phyloP scores from a whole-genome alignment of 2,113 vertebrate genomes.

The Lipophrys pholis region DNA sequence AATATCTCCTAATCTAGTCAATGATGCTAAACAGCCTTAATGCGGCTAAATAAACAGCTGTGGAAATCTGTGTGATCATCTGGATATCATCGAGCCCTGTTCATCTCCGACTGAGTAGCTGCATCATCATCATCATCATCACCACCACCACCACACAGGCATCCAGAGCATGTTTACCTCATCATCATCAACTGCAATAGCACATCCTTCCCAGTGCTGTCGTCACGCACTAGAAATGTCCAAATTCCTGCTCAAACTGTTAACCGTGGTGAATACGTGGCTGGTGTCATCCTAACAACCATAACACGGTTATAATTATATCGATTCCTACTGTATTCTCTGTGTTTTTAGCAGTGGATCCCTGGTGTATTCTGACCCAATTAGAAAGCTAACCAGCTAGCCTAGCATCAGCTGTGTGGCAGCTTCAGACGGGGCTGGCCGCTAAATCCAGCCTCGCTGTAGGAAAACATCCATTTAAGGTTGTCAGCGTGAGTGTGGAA shows the following conservation, averaged over 20 bases:
- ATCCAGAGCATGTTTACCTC: constrained; percentile 42
- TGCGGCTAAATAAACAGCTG: background rate
- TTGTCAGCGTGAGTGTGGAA: background rate
- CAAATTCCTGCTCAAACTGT: too few relatives aligned
- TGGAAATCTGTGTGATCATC: constrained; percentile 5
- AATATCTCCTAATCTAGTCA: constrained; percentile 27
- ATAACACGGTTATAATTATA: background rate
- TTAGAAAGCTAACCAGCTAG: constrained; percentile 63
- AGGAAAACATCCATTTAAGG: constrained; percentile 15
- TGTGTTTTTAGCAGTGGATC: constrained; percentile 11
- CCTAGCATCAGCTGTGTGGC: constrained; percentile 32
- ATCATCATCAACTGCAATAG: background rate
- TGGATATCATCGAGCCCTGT: constrained; percentile 12
- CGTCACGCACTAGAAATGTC: background rate
- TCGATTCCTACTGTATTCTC: background rate
- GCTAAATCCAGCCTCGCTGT: constrained; percentile 8
- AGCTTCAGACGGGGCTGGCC: constrained; percentile 6
- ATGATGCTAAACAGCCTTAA: constrained; percentile 10
- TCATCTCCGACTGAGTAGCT: constrained; percentile 55
- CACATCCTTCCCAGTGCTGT: background rate
- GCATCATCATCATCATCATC: background rate
- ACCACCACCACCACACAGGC: constrained; percentile 54
- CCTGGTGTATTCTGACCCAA: constrained; percentile 53
- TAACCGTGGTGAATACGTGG: background rate
- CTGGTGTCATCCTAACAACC: background rate